phyloP scores from a whole-genome alignment of 2,888 invertebrate species.

The Hermodice carunculata region DNA sequence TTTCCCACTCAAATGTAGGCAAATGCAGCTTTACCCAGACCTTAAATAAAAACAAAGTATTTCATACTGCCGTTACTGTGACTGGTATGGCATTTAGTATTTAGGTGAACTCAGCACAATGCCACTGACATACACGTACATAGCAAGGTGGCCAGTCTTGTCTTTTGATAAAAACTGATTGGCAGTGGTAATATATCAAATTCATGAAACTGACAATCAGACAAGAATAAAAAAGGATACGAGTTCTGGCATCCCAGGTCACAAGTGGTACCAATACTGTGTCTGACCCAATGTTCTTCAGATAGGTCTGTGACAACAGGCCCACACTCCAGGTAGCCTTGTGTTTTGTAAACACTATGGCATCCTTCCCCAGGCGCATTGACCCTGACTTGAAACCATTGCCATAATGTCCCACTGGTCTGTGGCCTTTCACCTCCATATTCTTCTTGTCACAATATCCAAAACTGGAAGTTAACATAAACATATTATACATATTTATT shows the following conservation, averaged over 20 bases:
- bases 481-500: background rate
- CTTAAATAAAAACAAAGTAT: too few relatives aligned
- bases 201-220: too few relatives aligned
- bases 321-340: conserved; percentile 55
- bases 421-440: conserved; percentile 47
- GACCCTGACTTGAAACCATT: conserved; percentile 68
- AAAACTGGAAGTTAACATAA: conserved; percentile 62
- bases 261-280: conserved; percentile 65
- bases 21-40: too few relatives aligned
- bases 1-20: too few relatives aligned
- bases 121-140: too few relatives aligned
- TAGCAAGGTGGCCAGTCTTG: too few relatives aligned
- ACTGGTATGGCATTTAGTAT: too few relatives aligned
- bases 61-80: too few relatives aligned
- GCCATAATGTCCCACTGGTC: conserved; percentile 66
- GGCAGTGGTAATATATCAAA: too few relatives aligned
- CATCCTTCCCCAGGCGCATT: conserved; percentile 67
- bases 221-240: conserved; percentile 57
- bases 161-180: too few relatives aligned
- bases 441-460: conserved; percentile 65
- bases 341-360: conserved; percentile 61
- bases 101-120: too few relatives aligned
- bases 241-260: conserved; percentile 51
- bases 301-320: conserved; percentile 63
- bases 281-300: conserved; percentile 54